Evolutionary conservation across 2,888 invertebrate species (phyloP), one percentile per base, ranked within the genome.

Genomic region (Mallateleia sp.): DNA sequence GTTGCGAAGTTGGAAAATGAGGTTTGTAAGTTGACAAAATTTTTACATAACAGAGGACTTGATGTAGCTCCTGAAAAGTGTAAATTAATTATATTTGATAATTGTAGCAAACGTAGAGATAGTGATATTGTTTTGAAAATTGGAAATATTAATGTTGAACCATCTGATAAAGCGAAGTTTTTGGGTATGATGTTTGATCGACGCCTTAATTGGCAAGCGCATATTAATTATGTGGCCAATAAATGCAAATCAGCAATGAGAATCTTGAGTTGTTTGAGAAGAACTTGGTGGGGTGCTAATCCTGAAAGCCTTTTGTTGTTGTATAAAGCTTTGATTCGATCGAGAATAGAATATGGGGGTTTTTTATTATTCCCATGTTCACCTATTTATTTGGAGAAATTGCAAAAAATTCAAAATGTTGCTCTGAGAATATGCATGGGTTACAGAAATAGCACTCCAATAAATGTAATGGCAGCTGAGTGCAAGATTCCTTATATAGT

Each of bases 241-340:
- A 67, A 67, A 50, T 60, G 74, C 58, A 58, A 74, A 28, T 28
- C 14, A 9, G 15, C 72, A 5, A 7, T 87, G 6, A 75, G 18
- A 20, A 82, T 87, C 1, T 9, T 82, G 1, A 79, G 74, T 20
- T 82, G 50, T 18, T 22, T 86, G 2, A 45, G 75, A 56, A 32
- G 62, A 0, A 79, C 81, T 2, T 88, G 84, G 85, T 86, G 86
- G 81, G 88, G 86, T 8, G 84, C 89, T 18, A 67, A 86, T 20
- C 89, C 84, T 5, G 32, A n/a, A 28, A 8, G 58, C 9, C 47
- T 89, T 15, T 28, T 79, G 14, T 62, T 62, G 15, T 15, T 85
- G 6, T 85, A 85, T 62, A 82, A 78, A 64, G 34, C 82, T 2
- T 47, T 89, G 38, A 69, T 88, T 18, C 67, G 87, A 58, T 85